Evolutionary conservation across 2,797 vertebrate genomes (phyloP), one percentile per base, ranked within the genome.

Genomic region (Argentina silus): DNA sequence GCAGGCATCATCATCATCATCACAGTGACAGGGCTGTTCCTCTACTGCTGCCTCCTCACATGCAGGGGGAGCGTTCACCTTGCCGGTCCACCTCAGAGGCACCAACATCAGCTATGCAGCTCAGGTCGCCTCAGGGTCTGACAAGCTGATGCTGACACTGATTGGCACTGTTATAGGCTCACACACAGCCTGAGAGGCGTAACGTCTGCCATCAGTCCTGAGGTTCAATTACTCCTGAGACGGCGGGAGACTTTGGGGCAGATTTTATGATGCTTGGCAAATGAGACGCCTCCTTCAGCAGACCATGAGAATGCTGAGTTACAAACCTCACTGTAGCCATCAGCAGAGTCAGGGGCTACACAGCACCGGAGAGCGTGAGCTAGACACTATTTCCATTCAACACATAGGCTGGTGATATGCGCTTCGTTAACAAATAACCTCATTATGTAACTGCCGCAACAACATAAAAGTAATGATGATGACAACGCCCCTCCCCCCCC

Each of bases 161-260:
- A 56, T 36, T 57, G 27, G 50, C 67, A 12, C 10, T 56, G 53
- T 50, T 61, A 50, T 70, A 14, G 21, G 17, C 11, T 61, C 19
- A 11, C 17, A 14, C 21, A 0, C 36, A 66, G 36, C 1, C 1
- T 48, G 42, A n/a, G 45, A 69, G 48, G 0, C 0, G 61, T 48
- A 21, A 42, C 74, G 74, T 66, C 51, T 42, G 4, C 45, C 9
- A 66, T 74, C 62, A 73, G 19, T 73, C 5, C 19, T 15, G 21
- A 71, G 62, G 27, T 65, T 55, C 43, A 11, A 27, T 55, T 21
- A 11, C 70, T 23, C 17, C n/a, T 15, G 68, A 75, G 43, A 43
- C 10, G 10, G 53, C n/a, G 43, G 2, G 23, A 56, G 43, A 59
- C n/a, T 45, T 57, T n/a, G 14, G 6, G 19, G 2, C 14, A 48